Evolutionary conservation across 2,797 vertebrate species (phyloP).

Genomic region (Forpus xanthops): DNA sequence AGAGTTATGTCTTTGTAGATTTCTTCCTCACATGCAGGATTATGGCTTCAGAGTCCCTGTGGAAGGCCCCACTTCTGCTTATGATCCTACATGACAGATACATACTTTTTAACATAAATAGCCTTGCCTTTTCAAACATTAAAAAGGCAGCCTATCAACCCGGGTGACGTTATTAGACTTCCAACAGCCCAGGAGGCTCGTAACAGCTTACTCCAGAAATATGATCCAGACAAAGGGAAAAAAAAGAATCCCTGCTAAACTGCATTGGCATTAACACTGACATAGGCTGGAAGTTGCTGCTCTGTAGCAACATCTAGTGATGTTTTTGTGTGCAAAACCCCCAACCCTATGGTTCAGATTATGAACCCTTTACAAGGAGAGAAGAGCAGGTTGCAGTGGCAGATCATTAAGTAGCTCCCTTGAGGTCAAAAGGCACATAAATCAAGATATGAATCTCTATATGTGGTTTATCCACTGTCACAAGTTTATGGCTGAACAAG

Average conservation of each 20-base stretch:
- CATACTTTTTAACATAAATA: background rate
- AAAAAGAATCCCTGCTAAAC: rapidly evolving
- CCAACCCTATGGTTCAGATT: background rate
- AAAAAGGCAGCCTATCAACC: background rate
- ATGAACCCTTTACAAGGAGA: background rate
- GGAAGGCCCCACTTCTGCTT: background rate
- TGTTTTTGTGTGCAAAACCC: background rate
- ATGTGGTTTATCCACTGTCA: background rate
- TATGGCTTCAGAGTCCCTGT: background rate
- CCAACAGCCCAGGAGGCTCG: background rate
- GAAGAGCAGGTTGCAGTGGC: background rate
- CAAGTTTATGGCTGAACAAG: background rate
- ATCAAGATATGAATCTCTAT: background rate
- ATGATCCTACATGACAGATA: background rate
- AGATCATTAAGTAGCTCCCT: background rate
- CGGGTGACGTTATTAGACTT: background rate
- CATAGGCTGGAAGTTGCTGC: background rate
- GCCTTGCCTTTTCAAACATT: background rate
- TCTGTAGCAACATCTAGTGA: conserved; percentile 31
- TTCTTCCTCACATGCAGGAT: rapidly evolving
- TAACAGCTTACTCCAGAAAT: background rate
- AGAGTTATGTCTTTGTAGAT: background rate
- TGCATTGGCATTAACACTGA: background rate
- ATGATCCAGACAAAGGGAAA: background rate
- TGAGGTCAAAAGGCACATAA: background rate